phyloP scores from a whole-genome alignment of 2,797 vertebrate genomes.

The Psittacula echo region DNA sequence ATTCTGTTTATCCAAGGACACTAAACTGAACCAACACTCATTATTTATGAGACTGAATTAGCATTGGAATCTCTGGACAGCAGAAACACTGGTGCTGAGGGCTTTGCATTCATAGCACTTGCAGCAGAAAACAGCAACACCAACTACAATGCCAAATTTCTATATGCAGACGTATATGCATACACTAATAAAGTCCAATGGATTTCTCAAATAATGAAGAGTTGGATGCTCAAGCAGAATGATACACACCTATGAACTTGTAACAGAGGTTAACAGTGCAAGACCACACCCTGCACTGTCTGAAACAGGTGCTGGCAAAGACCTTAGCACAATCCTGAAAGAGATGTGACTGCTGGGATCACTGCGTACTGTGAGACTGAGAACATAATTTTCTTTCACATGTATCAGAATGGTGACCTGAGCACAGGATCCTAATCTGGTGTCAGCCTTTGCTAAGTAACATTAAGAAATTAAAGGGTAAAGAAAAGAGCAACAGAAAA shows the following conservation, averaged over 20 bases:
- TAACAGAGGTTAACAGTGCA: background rate
- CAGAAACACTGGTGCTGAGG: accelerated
- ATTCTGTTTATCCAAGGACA: background rate
- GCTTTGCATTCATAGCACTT: no score
- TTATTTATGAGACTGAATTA: background rate
- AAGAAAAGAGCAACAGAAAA: background rate
- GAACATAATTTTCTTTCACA: background rate
- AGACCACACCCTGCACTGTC: accelerated
- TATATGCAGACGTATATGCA: accelerated
- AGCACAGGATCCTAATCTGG: background rate
- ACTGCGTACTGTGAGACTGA: accelerated
- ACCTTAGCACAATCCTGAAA: background rate
- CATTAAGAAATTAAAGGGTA: background rate
- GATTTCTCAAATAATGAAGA: background rate
- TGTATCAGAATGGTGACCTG: background rate
- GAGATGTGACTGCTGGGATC: background rate
- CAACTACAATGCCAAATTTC: accelerated
- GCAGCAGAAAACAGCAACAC: background rate
- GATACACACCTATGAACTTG: accelerated
- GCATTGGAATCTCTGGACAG: accelerated
- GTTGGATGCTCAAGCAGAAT: accelerated
- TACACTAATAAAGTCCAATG: accelerated
- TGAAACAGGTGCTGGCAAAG: background rate
- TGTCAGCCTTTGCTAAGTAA: background rate
- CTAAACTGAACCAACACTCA: background rate